Conservation (phyloP, 2,797 vertebrate genomes). For the Rhabdophis nuchalis region DNA sequence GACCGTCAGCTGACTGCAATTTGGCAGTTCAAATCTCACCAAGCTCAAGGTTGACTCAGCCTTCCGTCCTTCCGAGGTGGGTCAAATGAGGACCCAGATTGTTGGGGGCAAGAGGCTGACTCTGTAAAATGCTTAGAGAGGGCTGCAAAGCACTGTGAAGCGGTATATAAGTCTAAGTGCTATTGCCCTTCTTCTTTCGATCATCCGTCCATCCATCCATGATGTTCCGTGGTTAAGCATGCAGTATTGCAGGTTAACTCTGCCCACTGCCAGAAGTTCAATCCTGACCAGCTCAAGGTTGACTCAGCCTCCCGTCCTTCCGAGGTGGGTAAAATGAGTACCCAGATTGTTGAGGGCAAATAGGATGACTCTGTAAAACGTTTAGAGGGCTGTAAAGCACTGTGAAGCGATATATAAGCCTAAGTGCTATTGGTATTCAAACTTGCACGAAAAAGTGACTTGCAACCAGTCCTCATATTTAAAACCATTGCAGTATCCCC, state of each 20-base stretch:
- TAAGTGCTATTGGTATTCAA: background rate
- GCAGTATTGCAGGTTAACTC: background rate
- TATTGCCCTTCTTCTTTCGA: too few species aligned
- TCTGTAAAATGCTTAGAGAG: too few species aligned
- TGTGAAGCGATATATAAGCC: too few species aligned
- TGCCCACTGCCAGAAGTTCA: background rate
- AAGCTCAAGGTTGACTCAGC: background rate
- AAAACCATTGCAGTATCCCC: too few species aligned
- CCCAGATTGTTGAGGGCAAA: background rate
- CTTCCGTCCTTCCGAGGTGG: too few species aligned
- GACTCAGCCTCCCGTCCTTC: background rate
- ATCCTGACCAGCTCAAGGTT: too few species aligned
- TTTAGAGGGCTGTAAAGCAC: background rate
- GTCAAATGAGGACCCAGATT: too few species aligned
- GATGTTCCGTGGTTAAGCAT: background rate
- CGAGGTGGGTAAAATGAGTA: background rate
- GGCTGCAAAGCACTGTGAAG: too few species aligned
- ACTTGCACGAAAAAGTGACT: too few species aligned
- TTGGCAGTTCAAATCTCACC: background rate
- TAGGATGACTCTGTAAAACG: background rate
- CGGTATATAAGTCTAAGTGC: too few species aligned
- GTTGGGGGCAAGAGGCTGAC: too few species aligned
- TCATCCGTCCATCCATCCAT: background rate
- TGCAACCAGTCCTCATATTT: too few species aligned
- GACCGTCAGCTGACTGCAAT: background rate